Percentiles rank a stretch among this genome's conserved stretches.
Evolutionary conservation across 2,113 vertebrate species (phyloP).

Genomic region (Python bivittatus): DNA sequence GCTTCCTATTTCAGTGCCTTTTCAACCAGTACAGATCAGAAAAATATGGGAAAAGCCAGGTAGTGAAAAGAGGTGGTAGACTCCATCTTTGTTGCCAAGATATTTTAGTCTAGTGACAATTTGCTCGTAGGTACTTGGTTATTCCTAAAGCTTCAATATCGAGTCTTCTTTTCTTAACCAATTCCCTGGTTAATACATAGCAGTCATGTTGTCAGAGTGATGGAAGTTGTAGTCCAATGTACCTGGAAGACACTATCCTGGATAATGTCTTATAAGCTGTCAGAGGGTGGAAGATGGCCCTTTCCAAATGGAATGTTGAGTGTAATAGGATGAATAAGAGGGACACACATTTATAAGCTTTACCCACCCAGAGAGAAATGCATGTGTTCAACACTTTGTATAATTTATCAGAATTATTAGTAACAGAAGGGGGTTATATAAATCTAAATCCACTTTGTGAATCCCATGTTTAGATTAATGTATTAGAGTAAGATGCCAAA

Average conservation of each 20-base stretch:
- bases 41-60: neutral
- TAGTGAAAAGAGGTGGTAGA: neutral
- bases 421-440: neutral
- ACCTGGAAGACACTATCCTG: neutral
- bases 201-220: neutral
- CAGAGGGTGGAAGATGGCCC: neutral
- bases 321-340: neutral
- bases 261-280: neutral
- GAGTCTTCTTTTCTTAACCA: neutral
- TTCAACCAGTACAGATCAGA: neutral
- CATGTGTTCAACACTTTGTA: neutral
- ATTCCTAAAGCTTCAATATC: neutral
- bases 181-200: neutral
- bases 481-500: slow-evolving; percentile 12
- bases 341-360: neutral
- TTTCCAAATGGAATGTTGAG: neutral
- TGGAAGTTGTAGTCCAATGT: neutral
- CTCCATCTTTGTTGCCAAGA: neutral
- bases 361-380: neutral
- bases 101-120: neutral
- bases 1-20: slow-evolving; percentile 12
- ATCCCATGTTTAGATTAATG: slow-evolving; percentile 21
- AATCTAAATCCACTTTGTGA: slow-evolving; percentile 6
- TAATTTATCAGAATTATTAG: neutral
- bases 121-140: neutral